Evolutionary conservation across 2,888 invertebrate species (phyloP), one percentile per base, ranked within the genome.

Genomic region (Ichneumoninae sp.): DNA sequence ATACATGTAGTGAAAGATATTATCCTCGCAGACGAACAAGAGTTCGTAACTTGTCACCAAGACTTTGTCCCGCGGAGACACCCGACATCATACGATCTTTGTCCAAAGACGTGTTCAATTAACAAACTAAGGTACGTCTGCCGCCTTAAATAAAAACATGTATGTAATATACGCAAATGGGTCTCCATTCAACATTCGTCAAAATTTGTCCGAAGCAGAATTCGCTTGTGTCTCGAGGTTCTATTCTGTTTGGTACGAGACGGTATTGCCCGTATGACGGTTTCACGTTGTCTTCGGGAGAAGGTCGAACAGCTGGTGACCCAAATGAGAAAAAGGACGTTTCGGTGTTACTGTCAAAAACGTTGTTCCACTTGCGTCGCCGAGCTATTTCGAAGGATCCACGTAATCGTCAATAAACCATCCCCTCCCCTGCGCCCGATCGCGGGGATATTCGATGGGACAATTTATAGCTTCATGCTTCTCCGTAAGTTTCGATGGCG

Each of bases 11-110:
- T 10, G 10, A 6, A 8, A 22, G 8, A 54, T 4, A 60, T 60
- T 30, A 8, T 13, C 4, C 60, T 22, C 8, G 60, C 3, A 10
- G 13, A 26, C 10, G 1, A 4, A 16, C 30, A 5, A 22, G 26
- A 22, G 26, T 60, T 60, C 60, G 60, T 60, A 26, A 60, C 60
- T 30, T 30, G 60, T 60, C 60, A 60, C 60, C 6, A 40, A 3
- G 10, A 40, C 7, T 60, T 60, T 16, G 60, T 30, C 13, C 26
- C 60, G 22, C 60, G 4, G 4, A 30, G 26, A 30, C 13, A 30
- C 16, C 26, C 60, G 60, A 10, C 6, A 13, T 1, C 8, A 60
- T 26, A 26, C 10, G 26, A 30, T 16, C 10, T 26, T 60, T 30
- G 30, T 3, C 30, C 30, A 30, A 10, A 40, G 40, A 8, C 40